These are phyloP conservation scores for Agonopterix subpropinquella DNA, from an alignment of 2,888 invertebrate species.

Conservation along the genomic window DNA sequence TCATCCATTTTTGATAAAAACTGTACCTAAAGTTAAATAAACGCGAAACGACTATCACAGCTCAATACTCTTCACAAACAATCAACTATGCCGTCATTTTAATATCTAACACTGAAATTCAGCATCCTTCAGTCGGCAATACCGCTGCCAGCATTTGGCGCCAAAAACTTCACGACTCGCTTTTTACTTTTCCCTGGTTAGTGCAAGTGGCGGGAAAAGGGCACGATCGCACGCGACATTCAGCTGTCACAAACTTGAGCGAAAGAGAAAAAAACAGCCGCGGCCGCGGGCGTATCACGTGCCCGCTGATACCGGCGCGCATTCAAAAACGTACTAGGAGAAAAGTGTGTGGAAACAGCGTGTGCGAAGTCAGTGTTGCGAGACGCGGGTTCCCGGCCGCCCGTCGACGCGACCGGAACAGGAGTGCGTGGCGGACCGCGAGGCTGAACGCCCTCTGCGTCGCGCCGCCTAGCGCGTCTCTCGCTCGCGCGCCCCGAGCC, in stretches of 20 bases:
- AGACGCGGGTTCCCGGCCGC: slow-evolving; percentile 71
- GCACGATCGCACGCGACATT: slow-evolving; percentile 61
- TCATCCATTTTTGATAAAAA: slow-evolving; percentile 66
- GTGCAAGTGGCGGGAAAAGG: slow-evolving; percentile 61
- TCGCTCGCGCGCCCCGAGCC: slow-evolving; percentile 37
- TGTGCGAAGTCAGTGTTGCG: slow-evolving; percentile 59
- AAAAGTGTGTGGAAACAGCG: slow-evolving; percentile 56
- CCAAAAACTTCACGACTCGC: slow-evolving; percentile 55
- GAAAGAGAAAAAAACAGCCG: slow-evolving; percentile 65
- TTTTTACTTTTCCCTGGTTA: slow-evolving; percentile 41
- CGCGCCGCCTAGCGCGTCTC: slow-evolving; percentile 74
- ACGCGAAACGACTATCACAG: slow-evolving; percentile 48
- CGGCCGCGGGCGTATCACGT: slow-evolving; percentile 66
- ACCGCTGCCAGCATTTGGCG: slow-evolving; percentile 48
- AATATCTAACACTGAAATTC: slow-evolving; percentile 39
- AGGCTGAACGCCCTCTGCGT: slow-evolving; percentile 73
- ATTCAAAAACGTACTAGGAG: slow-evolving; percentile 65
- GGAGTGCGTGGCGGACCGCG: slow-evolving; percentile 68
- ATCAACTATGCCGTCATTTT: slow-evolving; percentile 40
- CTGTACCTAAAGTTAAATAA: slow-evolving; percentile 31
- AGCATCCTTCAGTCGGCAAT: slow-evolving; percentile 24
- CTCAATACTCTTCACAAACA: slow-evolving; percentile 50
- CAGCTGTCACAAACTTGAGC: slow-evolving; percentile 60
- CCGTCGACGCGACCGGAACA: slow-evolving; percentile 74
- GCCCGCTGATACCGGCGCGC: slow-evolving; percentile 68